Percentiles rank a stretch among this genome's conserved stretches.
phyloP scores from a whole-genome alignment of 2,113 vertebrate species.

The Lepus timidus region DNA sequence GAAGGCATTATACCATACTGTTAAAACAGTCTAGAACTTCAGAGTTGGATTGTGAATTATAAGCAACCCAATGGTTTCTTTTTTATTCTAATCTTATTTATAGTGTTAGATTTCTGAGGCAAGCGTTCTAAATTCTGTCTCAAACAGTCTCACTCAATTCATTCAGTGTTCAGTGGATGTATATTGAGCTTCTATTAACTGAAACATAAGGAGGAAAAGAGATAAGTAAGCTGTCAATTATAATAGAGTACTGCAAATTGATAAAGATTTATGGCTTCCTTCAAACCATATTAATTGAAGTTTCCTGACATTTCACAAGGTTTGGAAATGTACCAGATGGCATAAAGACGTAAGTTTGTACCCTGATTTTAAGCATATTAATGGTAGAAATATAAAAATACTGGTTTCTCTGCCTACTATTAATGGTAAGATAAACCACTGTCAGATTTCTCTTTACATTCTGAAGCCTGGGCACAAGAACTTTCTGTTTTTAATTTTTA shows the following conservation, averaged over 20 bases:
- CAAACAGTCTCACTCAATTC: not conserved
- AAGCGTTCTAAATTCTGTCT: not conserved
- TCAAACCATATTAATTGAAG: conserved; percentile 32
- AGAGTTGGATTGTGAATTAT: not conserved
- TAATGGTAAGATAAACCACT: not conserved
- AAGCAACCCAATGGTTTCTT: not conserved
- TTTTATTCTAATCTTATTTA: not conserved
- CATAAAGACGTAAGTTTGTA: not conserved
- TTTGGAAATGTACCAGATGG: not conserved
- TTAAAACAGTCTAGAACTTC: not conserved
- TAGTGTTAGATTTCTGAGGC: not conserved
- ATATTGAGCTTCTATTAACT: not conserved
- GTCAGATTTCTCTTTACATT: not conserved
- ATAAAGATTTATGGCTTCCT: not conserved
- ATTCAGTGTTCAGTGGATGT: not conserved
- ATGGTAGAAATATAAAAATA: not conserved
- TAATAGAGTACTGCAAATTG: not conserved
- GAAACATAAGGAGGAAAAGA: not conserved
- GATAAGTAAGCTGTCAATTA: not conserved
- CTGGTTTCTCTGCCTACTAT: not conserved
- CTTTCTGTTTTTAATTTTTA: no score
- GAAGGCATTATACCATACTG: not conserved
- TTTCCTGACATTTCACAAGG: not conserved
- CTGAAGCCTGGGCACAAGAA: not conserved
- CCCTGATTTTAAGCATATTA: conserved; percentile 10